These are phyloP conservation scores for Microcebus lehilahytsara DNA, from an alignment of 2,113 vertebrate species.

Conservation along the genomic window DNA sequence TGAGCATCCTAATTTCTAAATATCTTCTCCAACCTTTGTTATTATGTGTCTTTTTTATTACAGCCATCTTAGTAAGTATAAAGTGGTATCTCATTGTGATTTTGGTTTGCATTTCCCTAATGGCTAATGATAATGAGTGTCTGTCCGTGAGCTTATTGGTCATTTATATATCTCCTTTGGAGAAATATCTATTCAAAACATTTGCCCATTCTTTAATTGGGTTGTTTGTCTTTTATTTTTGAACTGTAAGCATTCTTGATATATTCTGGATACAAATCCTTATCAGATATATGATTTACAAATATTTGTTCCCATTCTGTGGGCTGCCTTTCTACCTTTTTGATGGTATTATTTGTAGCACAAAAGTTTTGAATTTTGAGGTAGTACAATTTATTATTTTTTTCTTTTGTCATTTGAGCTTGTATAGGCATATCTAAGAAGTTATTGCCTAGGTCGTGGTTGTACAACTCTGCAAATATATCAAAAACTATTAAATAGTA, in stretches of 20 bases:
- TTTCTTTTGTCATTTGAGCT: neutral
- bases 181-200: neutral
- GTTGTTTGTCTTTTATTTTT: neutral
- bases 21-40: neutral
- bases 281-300: conserved; percentile 11
- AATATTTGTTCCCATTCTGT: conserved; percentile 8
- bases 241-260: neutral
- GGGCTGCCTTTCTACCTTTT: neutral
- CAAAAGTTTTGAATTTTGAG: neutral
- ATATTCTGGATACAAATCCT: conserved; percentile 22
- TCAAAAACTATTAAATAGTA: neutral
- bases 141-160: neutral
- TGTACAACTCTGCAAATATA: conserved; percentile 12
- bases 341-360: neutral
- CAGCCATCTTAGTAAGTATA: neutral
- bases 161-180: neutral
- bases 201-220: conserved; percentile 38
- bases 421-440: conserved; percentile 26
- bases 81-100: neutral
- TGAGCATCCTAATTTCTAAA: neutral
- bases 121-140: neutral
- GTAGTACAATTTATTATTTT: neutral
- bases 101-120: conserved; percentile 27
- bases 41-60: neutral
- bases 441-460: neutral